These are phyloP conservation scores for Ia io DNA, from an alignment of 2,113 vertebrate species.

Conservation along the genomic window DNA sequence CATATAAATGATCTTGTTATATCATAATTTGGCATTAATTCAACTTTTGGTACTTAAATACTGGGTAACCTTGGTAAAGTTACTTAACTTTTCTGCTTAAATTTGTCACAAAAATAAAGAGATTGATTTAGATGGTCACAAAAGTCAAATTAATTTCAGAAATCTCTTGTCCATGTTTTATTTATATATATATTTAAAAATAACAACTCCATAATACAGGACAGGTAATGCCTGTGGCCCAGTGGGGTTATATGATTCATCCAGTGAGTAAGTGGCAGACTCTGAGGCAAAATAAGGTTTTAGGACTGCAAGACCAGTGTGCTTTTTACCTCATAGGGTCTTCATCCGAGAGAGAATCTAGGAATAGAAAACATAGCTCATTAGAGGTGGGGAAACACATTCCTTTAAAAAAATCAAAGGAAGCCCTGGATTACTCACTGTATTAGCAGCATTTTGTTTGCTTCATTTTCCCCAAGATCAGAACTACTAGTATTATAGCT, in stretches of 20 bases:
- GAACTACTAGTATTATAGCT: background rate
- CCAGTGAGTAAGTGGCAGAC: background rate
- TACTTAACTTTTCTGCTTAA: conserved; percentile 6
- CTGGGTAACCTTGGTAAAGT: background rate
- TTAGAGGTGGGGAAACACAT: background rate
- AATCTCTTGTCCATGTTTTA: background rate
- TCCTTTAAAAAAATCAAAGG: conserved; percentile 5
- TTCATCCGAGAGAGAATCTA: background rate
- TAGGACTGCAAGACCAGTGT: background rate
- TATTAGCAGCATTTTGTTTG: background rate
- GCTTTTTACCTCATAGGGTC: background rate
- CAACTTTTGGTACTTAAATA: conserved; percentile 28
- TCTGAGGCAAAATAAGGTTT: background rate
- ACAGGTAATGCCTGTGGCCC: background rate
- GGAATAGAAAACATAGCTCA: background rate
- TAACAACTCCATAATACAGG: background rate
- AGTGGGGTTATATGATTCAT: background rate
- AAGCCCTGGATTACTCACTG: background rate
- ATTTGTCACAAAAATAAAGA: conserved; percentile 13
- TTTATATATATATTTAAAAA: background rate
- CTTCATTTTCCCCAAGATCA: background rate
- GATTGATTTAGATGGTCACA: background rate
- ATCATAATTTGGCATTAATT: conserved; percentile 20
- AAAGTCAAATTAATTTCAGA: conserved; percentile 34
- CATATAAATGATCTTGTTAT: background rate